These are phyloP conservation scores for Apaloderma vittatum DNA, from an alignment of 2,113 vertebrate genomes.

Conservation along the genomic window DNA sequence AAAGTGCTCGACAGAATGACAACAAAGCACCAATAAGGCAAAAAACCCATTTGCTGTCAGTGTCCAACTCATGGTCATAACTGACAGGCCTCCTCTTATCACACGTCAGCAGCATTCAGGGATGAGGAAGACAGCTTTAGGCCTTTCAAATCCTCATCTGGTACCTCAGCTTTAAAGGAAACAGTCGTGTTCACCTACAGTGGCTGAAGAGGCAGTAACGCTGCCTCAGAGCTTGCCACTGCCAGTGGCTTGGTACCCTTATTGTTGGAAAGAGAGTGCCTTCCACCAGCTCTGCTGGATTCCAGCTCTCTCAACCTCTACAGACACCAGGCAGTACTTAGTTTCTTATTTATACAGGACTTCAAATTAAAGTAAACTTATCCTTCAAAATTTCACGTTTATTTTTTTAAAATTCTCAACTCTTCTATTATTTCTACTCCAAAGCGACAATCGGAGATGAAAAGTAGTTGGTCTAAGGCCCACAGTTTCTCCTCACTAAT, in stretches of 20 bases:
- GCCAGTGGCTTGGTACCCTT: neutral
- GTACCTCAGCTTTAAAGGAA: neutral
- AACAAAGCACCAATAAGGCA: neutral
- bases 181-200: neutral
- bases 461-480: neutral
- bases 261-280: accelerated
- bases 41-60: neutral
- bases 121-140: neutral
- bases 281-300: neutral
- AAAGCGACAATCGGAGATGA: neutral
- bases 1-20: neutral
- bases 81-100: neutral
- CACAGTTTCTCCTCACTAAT: neutral
- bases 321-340: neutral
- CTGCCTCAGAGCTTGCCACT: accelerated
- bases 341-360: neutral
- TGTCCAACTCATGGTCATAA: neutral
- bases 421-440: neutral
- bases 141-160: neutral
- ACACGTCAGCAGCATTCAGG: neutral
- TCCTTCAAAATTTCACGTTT: neutral
- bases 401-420: neutral
- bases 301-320: neutral
- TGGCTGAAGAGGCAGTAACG: neutral
- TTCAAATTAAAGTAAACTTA: neutral